Evolutionary conservation across 1,140 invertebrate species (phyloP), one percentile per base, ranked within the genome.

Genomic region (Sminthurides bifidus): DNA sequence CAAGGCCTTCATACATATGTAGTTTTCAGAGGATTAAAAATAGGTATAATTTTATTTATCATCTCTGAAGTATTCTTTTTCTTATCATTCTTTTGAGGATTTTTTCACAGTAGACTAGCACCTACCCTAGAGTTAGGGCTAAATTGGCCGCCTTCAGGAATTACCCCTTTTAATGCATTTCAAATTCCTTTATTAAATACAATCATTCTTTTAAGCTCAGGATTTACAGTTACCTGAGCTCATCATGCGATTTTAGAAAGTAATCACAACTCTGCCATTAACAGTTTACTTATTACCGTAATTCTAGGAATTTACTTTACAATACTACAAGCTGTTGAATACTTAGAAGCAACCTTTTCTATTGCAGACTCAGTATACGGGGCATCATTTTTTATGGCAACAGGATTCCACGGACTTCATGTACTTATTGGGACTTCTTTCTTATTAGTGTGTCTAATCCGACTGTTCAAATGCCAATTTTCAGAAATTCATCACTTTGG

Each of bases 391-490:
- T 84, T 79, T 75, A 72, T 84, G 71, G 74, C 76, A 51, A 84
- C 81, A 30, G 80, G 81, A 70, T 84, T 85, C 56, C 80, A 84
- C 70, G 82, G 81, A 37, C 6, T 83, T 21, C 81, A 84, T 75
- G 80, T 84, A 40, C 71, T 83, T 66, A 79, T 83, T 72, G 81
- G 80, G 64, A 77, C 77, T 49, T 72, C 74, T 46, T 83, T 83
- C 69, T 67, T 82, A 70, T 46, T 76, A 62, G 52, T 77, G 40
- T 76, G 71, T 68, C 71, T 77, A 63, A 50, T 75, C 45, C 78
- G 79, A 38, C 66, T 75, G 57, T 63, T 69, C 56, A 68, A 66
- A 54, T 67, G 70, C 49, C 76, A 82, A 64, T 80, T 81, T 68
- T 79, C 75, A 44, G 71, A 52, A 64, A 71, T 55, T 48, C 79